phyloP scores from a whole-genome alignment of 2,888 invertebrate species.

The Cenopis cana region DNA sequence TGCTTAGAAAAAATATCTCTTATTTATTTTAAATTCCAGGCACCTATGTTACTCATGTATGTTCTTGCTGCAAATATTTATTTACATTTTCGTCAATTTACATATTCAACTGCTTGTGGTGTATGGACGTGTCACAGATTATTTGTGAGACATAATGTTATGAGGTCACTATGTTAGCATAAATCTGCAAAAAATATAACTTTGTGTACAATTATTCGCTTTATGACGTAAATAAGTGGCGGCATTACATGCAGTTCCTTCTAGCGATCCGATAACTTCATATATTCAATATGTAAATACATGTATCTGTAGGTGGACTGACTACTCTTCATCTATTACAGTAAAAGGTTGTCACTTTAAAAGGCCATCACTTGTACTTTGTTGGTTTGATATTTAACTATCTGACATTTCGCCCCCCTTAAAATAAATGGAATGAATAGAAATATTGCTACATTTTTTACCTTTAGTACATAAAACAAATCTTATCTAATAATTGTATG shows the following conservation, averaged over 20 bases:
- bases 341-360: slow-evolving; percentile 63
- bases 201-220: slow-evolving; percentile 68
- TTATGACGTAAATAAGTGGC: slow-evolving; percentile 67
- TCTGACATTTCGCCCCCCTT: slow-evolving; percentile 57
- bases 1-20: slow-evolving; percentile 74
- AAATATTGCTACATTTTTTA: slow-evolving; percentile 60
- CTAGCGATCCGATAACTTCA: slow-evolving; percentile 68
- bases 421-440: slow-evolving; percentile 72
- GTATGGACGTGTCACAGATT: slow-evolving; percentile 74
- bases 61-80: slow-evolving; percentile 62
- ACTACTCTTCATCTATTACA: slow-evolving; percentile 64
- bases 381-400: slow-evolving; percentile 63
- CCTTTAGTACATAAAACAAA: slow-evolving; percentile 43
- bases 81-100: slow-evolving; percentile 54
- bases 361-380: slow-evolving; percentile 83
- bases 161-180: slow-evolving; percentile 68
- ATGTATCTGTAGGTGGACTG: slow-evolving; percentile 61
- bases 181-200: slow-evolving; percentile 82
- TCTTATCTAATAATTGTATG: slow-evolving; percentile 33
- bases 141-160: slow-evolving; percentile 62
- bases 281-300: slow-evolving; percentile 58
- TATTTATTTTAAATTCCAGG: slow-evolving; percentile 71
- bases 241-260: slow-evolving; percentile 73
- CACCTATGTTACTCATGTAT: slow-evolving; percentile 70
- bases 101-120: slow-evolving; percentile 29